Base-by-base conservation (phyloP, 2,888 invertebrate genomes). In the Globia sparganii region DNA sequence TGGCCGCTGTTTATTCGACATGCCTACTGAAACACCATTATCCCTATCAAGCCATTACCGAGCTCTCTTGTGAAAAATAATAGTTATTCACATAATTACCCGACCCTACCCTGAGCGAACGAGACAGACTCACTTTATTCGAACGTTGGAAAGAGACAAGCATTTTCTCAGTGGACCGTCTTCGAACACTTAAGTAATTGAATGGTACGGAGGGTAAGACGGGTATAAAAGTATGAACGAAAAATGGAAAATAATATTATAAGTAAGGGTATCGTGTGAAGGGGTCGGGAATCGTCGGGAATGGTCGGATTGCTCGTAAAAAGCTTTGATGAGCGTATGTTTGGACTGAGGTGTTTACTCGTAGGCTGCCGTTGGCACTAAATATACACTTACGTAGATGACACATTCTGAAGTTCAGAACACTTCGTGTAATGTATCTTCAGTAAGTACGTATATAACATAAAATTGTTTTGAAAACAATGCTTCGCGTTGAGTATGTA, bases 161-260 rank as follows among this genome's bases (percentile, higher is more conserved):
- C 80, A 83, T 92, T 94, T 86, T 87, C 90, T 86, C 80, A 89
- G 89, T 89, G 91, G 91, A 91, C 90, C 90, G 91, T 91, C 90
- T 89, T 89, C 88, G 88, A 94, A 94, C 95, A 96, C 96, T 96
- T 96, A 96, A 95, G 96, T 96, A 96, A 96, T 96, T 96, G 96
- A 95, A 96, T 92, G 91, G 92, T 94, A 93, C 92, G 88, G 90
- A 87, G 92, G 92, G 93, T 92, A 93, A 95, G 93, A 93, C 89
- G 92, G 91, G 89, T 89, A 93, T 93, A 92, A 94, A 93, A 92
- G 89, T 90, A 93, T 93, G 92, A 94, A 93, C 91, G 93, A 92
- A 94, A 93, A 94, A 94, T 94, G 91, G 93, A 94, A 94, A 94
- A 95, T 95, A 94, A 95, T 94, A 94, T 94, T 94, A 95, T 93